These are phyloP conservation scores for Julus scanicus DNA, from an alignment of 2,888 invertebrate genomes.

Conservation along the genomic window DNA sequence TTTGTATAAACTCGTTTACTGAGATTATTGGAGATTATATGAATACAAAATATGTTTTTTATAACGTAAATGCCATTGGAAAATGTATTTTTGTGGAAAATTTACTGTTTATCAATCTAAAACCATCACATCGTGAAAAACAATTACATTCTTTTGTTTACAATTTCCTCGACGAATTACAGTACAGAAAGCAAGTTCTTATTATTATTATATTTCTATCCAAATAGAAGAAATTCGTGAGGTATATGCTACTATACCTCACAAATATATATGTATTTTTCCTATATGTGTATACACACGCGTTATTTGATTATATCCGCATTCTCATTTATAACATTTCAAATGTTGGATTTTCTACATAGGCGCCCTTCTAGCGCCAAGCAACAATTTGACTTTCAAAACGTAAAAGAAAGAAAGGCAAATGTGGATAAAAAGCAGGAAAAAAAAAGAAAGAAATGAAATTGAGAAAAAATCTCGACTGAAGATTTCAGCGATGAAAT, in stretches of 20 bases:
- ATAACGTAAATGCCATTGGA: no score
- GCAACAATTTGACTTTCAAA: slow-evolving; percentile 33
- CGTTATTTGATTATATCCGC: slow-evolving; percentile 17
- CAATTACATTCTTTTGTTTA: no score
- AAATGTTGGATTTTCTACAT: neutral
- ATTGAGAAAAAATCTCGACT: slow-evolving; percentile 27
- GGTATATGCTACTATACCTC: neutral
- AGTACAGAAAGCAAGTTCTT: neutral
- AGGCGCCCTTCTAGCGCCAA: neutral
- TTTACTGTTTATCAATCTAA: no score
- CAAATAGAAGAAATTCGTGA: neutral
- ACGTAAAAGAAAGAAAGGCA: slow-evolving; percentile 23
- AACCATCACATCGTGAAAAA: no score
- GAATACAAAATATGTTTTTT: no score
- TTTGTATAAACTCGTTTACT: no score
- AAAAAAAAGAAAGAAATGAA: neutral
- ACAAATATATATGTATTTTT: neutral
- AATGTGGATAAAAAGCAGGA: neutral
- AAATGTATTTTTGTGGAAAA: no score
- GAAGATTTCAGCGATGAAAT: slow-evolving; percentile 43
- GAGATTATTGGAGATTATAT: no score
- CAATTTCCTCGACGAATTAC: neutral
- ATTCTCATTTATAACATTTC: slow-evolving; percentile 27
- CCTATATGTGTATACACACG: neutral
- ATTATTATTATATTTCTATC: neutral